phyloP scores from a whole-genome alignment of 2,113 vertebrate species.

The Rhinolophus sinicus region DNA sequence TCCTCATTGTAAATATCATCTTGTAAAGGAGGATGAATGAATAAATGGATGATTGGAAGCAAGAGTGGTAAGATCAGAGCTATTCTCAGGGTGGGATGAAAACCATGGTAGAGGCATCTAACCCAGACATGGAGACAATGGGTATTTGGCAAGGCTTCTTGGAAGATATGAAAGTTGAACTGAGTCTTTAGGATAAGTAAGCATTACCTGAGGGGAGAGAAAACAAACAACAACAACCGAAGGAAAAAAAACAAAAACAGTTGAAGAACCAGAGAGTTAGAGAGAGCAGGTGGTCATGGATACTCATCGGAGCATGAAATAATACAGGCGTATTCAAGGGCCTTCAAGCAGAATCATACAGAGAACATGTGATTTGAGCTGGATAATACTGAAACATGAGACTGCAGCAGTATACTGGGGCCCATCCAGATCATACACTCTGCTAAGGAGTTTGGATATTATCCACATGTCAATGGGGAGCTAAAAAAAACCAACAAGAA shows the following conservation, averaged over 20 bases:
- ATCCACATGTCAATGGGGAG: neutral
- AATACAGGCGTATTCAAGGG: neutral
- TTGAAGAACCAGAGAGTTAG: neutral
- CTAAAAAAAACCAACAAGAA: neutral
- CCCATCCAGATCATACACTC: neutral
- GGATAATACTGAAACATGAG: neutral
- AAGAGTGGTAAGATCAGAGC: neutral
- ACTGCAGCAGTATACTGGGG: neutral
- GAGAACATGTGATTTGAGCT: neutral
- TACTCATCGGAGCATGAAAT: neutral
- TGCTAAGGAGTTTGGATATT: neutral
- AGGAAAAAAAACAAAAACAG: neutral
- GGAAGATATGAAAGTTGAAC: neutral
- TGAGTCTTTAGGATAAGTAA: neutral
- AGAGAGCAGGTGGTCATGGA: neutral
- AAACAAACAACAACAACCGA: too few relatives aligned
- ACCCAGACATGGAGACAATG: neutral
- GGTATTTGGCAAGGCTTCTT: neutral
- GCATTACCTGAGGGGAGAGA: neutral
- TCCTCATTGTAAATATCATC: neutral
- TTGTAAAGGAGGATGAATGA: neutral
- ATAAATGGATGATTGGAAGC: neutral
- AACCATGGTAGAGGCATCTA: neutral
- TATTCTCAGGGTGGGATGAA: neutral
- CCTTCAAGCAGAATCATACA: neutral